Percentiles rank a stretch among this genome's conserved stretches.
phyloP scores from a whole-genome alignment of 1,140 invertebrate genomes.

The Polypedilum vanderplanki region DNA sequence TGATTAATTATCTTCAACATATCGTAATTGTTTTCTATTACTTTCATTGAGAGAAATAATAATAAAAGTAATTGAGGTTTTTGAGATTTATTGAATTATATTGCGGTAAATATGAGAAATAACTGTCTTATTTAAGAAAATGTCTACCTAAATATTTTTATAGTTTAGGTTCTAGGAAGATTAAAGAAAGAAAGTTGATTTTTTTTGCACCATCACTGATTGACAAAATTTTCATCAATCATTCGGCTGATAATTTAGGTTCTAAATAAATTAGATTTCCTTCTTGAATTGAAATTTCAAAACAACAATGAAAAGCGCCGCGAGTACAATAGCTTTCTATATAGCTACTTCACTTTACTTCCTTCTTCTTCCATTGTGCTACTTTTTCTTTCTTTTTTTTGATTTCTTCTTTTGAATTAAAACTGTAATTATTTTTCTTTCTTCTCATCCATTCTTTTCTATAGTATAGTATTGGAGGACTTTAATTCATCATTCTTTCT shows the following conservation, averaged over 20 bases:
- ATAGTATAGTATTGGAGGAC: not conserved
- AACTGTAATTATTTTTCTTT: not conserved
- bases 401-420: not conserved
- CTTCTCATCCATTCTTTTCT: not conserved
- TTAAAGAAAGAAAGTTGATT: no score
- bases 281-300: not conserved
- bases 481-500: slow-evolving; percentile 25
- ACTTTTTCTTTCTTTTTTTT: slow-evolving; percentile 17
- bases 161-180: no score
- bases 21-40: slow-evolving; percentile 7
- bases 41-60: not conserved
- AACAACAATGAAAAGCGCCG: slow-evolving; percentile 1
- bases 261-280: slow-evolving; percentile 27
- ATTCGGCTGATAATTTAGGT: not conserved
- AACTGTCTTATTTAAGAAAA: no score
- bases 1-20: not conserved
- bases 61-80: no score
- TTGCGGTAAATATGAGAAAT: no score
- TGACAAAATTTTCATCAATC: slow-evolving; percentile 21
- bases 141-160: no score
- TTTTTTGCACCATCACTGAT: not conserved
- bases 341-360: slow-evolving; percentile 22
- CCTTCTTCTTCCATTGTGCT: not conserved
- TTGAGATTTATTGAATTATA: no score
- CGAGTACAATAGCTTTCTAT: not conserved